These are phyloP conservation scores for Drosophila navojoa DNA, from an alignment of 1,140 invertebrate species.

Conservation along the genomic window DNA sequence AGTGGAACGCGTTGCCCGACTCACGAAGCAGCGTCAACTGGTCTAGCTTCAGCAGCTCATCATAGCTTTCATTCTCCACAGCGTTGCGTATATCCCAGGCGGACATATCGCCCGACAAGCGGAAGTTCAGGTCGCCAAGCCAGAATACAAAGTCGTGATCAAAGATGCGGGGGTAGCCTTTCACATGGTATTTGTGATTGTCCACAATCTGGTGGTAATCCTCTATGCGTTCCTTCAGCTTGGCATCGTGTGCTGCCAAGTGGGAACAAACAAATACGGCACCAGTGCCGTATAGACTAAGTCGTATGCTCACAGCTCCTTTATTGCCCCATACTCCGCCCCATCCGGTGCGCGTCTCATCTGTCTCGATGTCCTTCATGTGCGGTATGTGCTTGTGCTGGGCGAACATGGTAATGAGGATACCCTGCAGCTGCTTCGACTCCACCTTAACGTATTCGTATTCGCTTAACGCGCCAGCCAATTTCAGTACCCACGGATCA, in stretches of 20 bases:
- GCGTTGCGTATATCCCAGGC: slow-evolving; percentile 89
- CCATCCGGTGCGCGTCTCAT: slow-evolving; percentile 93
- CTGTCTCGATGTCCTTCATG: slow-evolving; percentile 92
- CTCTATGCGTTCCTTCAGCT: slow-evolving; percentile 91
- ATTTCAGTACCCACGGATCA: slow-evolving; percentile 92
- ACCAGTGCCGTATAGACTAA: slow-evolving; percentile 93
- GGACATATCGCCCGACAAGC: slow-evolving; percentile 88
- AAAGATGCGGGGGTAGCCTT: slow-evolving; percentile 91
- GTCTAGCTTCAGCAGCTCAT: slow-evolving; percentile 88
- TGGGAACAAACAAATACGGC: slow-evolving; percentile 95
- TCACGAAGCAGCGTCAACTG: slow-evolving; percentile 89
- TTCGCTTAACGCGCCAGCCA: slow-evolving; percentile 84
- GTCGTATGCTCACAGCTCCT: slow-evolving; percentile 94
- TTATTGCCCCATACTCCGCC: slow-evolving; percentile 94
- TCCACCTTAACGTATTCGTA: slow-evolving; percentile 91
- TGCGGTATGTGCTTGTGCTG: slow-evolving; percentile 91
- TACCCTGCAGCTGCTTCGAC: slow-evolving; percentile 90
- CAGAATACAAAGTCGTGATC: slow-evolving; percentile 98
- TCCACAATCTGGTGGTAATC: slow-evolving; percentile 94
- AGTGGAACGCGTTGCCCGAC: slow-evolving; percentile 90
- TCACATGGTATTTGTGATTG: slow-evolving; percentile 88
- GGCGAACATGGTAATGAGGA: slow-evolving; percentile 91
- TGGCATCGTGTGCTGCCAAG: slow-evolving; percentile 93
- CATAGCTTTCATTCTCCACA: slow-evolving; percentile 88
- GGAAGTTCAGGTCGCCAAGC: slow-evolving; percentile 97